Percentiles rank a stretch among this genome's conserved stretches.
Evolutionary conservation across 2,888 invertebrate genomes (phyloP).

Genomic region (Gibbula magus): DNA sequence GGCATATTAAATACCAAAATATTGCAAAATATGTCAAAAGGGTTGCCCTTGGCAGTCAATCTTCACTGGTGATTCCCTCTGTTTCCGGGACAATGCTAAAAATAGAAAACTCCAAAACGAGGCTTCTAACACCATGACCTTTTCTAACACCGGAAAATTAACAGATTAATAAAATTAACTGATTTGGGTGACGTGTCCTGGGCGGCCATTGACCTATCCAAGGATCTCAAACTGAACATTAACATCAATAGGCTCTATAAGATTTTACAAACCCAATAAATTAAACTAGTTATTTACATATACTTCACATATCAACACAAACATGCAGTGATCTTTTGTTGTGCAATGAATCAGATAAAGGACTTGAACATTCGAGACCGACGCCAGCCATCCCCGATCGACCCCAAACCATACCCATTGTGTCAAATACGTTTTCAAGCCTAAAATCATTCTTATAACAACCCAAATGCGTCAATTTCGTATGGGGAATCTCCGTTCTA

Average conservation of each 20-base stretch:
- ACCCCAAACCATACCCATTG: background rate
- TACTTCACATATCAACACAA: slow-evolving; percentile 24
- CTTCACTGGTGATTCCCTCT: background rate
- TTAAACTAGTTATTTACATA: background rate
- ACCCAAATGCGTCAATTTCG: background rate
- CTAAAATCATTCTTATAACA: background rate
- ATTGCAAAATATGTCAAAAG: too few relatives aligned
- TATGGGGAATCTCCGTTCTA: slow-evolving; percentile 19
- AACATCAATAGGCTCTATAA: background rate
- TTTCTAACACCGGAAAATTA: slow-evolving; percentile 26
- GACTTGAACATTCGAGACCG: slow-evolving; percentile 7
- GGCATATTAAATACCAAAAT: too few relatives aligned
- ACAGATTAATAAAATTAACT: slow-evolving; percentile 27
- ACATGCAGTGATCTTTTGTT: slow-evolving; percentile 20
- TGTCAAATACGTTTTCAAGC: background rate
- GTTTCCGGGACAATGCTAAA: background rate
- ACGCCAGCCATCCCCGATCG: background rate
- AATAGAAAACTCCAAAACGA: slow-evolving; percentile 22
- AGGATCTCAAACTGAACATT: background rate
- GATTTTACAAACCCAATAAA: background rate
- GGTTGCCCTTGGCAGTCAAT: too few relatives aligned
- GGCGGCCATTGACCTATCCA: background rate
- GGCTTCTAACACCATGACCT: slow-evolving; percentile 18
- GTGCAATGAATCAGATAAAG: slow-evolving; percentile 23
- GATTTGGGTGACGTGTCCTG: slow-evolving; percentile 13